These are phyloP conservation scores for Cricetomys ansorgei DNA, from an alignment of 2,113 vertebrate species.

Conservation along the genomic window DNA sequence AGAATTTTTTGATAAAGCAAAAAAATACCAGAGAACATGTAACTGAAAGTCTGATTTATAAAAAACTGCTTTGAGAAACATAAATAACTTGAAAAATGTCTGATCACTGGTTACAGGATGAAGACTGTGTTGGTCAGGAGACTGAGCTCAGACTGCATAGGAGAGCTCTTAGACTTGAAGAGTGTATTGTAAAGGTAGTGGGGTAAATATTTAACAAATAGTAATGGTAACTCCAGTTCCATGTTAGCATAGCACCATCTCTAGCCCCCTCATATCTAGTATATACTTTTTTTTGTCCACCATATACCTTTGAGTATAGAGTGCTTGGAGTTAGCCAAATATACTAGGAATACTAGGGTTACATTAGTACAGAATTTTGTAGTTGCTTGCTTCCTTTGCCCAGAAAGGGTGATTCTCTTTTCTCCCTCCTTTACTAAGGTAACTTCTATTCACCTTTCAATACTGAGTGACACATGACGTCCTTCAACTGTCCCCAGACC, in stretches of 20 bases:
- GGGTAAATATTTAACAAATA: constrained; percentile 37
- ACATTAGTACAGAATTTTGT: neutral
- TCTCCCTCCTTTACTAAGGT: neutral
- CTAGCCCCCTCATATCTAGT: neutral
- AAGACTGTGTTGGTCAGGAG: constrained; percentile 1
- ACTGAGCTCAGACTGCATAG: neutral
- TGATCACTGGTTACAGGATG: neutral
- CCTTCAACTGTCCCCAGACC: neutral
- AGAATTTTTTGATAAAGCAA: constrained; percentile 33
- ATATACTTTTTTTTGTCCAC: neutral
- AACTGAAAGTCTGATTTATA: constrained; percentile 46
- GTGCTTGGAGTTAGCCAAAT: constrained; percentile 11
- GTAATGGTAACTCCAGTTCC: neutral
- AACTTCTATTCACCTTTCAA: constrained; percentile 3
- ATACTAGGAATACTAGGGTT: neutral
- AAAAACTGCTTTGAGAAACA: constrained; percentile 41
- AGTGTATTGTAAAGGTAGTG: neutral
- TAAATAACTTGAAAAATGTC: neutral
- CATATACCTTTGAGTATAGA: neutral
- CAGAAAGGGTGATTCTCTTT: constrained; percentile 23
- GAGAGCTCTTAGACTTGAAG: constrained; percentile 32
- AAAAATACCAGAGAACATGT: neutral
- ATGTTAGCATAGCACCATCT: neutral
- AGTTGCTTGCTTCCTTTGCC: constrained; percentile 36
- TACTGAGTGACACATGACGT: neutral